Conservation (phyloP, 2,888 invertebrate genomes). For the Adelphocoris suturalis region DNA sequence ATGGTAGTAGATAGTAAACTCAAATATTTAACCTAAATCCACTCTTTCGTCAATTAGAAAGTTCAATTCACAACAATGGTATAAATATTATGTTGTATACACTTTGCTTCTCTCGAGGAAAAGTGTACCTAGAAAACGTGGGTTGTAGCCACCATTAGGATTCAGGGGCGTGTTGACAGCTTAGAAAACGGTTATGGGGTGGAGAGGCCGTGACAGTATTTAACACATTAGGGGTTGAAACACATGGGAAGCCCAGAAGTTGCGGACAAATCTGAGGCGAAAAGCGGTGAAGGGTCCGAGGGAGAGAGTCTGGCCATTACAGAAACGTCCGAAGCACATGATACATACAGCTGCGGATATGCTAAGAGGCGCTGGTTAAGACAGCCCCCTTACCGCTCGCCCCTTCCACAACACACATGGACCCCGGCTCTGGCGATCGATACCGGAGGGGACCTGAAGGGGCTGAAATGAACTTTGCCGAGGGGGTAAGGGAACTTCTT, state of each 20-base stretch:
- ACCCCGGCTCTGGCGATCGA: constrained; percentile 50
- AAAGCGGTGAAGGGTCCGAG: constrained; percentile 25
- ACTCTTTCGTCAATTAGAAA: too few species aligned
- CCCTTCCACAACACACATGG: constrained; percentile 45
- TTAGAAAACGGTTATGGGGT: constrained; percentile 16
- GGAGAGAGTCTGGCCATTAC: constrained; percentile 47
- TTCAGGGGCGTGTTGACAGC: neutral
- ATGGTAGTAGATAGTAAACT: too few species aligned
- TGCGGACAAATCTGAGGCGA: constrained; percentile 26
- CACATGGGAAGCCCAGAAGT: constrained; percentile 17
- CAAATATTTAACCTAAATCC: too few species aligned
- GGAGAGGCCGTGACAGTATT: constrained; percentile 21
- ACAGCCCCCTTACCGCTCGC: constrained; percentile 38
- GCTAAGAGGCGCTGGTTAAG: constrained; percentile 65
- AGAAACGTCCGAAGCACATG: constrained; percentile 61
- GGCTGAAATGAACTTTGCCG: constrained; percentile 62
- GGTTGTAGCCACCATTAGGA: too few species aligned
- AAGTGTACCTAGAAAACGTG: too few species aligned
- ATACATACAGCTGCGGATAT: constrained; percentile 56
- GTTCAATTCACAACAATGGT: too few species aligned
- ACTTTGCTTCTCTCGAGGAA: too few species aligned
- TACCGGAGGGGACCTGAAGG: constrained; percentile 51
- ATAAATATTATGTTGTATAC: too few species aligned
- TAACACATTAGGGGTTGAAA: constrained; percentile 17
- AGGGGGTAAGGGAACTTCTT: constrained; percentile 49